These are phyloP conservation scores for Phoxinus phoxinus DNA, from an alignment of 2,113 vertebrate species.

Conservation along the genomic window DNA sequence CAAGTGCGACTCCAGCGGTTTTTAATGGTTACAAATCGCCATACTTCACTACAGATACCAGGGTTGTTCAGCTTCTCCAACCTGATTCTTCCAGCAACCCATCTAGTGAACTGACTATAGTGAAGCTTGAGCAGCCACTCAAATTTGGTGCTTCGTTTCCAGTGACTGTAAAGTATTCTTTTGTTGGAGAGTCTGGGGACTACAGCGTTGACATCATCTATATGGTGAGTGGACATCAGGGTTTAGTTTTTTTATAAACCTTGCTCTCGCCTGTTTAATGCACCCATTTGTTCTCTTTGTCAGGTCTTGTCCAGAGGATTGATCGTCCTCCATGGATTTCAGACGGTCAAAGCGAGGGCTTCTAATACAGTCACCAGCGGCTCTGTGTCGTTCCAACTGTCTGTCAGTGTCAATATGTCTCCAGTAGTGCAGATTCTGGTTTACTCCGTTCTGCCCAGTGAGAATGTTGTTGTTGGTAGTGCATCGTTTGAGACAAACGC, in stretches of 20 bases:
- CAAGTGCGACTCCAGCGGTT: not conserved
- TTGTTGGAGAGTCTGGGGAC: slow-evolving; percentile 62
- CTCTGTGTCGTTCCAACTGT: slow-evolving; percentile 72
- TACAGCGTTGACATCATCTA: slow-evolving; percentile 61
- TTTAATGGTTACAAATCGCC: rapidly evolving
- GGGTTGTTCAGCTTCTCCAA: not conserved
- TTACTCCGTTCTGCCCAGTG: not conserved
- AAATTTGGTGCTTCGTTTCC: slow-evolving; percentile 53
- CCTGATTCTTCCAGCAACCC: slow-evolving; percentile 34
- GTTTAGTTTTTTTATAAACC: too few relatives aligned
- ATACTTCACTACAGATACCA: not conserved
- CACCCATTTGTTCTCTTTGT: not conserved
- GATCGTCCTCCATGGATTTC: too few relatives aligned
- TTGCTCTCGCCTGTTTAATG: too few relatives aligned
- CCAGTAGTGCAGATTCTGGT: slow-evolving; percentile 56
- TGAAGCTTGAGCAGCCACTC: slow-evolving; percentile 47
- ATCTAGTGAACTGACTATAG: slow-evolving; percentile 67
- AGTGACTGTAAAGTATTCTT: slow-evolving; percentile 63
- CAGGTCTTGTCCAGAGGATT: slow-evolving; percentile 79
- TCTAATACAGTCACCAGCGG: slow-evolving; percentile 67
- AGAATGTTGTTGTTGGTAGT: not conserved
- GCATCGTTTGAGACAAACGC: slow-evolving; percentile 69
- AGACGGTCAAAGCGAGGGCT: too few relatives aligned
- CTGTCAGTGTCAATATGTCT: slow-evolving; percentile 68
- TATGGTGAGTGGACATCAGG: slow-evolving; percentile 64